Evolutionary conservation across 2,888 invertebrate species (phyloP).

Genomic region (Trichopria drosophilae): DNA sequence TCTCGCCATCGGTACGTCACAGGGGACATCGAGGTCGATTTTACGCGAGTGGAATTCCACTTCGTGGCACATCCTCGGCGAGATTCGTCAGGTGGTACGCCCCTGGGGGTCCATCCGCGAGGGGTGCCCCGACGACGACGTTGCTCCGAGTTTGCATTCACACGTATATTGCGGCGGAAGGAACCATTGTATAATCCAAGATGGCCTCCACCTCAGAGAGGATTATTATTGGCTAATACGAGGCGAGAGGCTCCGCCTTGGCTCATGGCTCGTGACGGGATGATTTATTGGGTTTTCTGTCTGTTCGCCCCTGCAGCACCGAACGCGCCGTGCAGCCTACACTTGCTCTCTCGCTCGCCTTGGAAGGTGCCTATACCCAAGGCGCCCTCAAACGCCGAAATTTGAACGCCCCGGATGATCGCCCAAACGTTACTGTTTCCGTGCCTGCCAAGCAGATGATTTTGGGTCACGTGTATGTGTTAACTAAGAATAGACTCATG

Average conservation of each 20-base stretch:
- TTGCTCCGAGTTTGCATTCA: constrained; percentile 54
- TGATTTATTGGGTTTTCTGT: constrained; percentile 64
- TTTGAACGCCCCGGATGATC: constrained; percentile 9
- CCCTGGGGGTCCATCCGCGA: constrained; percentile 35
- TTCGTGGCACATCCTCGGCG: too few species aligned
- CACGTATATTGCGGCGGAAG: constrained; percentile 55
- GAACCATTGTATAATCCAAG: constrained; percentile 62
- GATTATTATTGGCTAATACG: constrained; percentile 67
- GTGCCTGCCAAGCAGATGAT: too few species aligned
- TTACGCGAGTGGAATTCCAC: too few species aligned
- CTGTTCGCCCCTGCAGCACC: constrained; percentile 57
- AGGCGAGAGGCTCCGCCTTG: constrained; percentile 64
- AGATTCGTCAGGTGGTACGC: too few species aligned
- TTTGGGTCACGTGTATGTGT: too few species aligned
- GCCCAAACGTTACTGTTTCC: neutral
- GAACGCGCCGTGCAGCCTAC: constrained; percentile 51
- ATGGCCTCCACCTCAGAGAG: constrained; percentile 63
- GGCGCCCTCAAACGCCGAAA: constrained; percentile 18
- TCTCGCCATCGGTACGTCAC: too few species aligned
- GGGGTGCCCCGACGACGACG: constrained; percentile 48
- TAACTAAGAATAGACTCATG: too few species aligned
- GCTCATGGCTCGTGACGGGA: constrained; percentile 63
- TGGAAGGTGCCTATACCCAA: constrained; percentile 15
- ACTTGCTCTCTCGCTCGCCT: constrained; percentile 34
- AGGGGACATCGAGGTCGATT: too few species aligned